Evolutionary conservation across 2,888 invertebrate species (phyloP), one percentile per base, ranked within the genome.

Genomic region (Anorthoa munda): DNA sequence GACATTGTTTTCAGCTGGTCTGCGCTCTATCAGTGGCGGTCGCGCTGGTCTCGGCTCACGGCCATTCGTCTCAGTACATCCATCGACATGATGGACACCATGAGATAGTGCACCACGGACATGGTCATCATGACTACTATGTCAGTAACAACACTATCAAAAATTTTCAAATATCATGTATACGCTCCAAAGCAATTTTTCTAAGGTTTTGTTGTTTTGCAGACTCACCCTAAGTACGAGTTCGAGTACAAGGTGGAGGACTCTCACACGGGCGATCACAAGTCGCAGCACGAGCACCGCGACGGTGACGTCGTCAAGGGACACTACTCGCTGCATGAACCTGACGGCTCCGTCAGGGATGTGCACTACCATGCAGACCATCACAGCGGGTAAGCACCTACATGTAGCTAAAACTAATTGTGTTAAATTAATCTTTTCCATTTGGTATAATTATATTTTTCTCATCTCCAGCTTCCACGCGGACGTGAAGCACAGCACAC

Each of bases 231-330:
- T 50, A 95, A 95, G 85, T 97, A 97, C 90, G 93, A 96, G 74
- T 97, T 95, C 90, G 93, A 94, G 72, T 97, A 97, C 88, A 96
- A 96, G 50, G 96, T 96, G n/a, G 92, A 95, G 76, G 97, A 97
- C 81, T 93, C 92, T 17, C 96, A 96, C 88, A 97, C 97, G 46
- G 96, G 96, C 17, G 97, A 97, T 88, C 91, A 94, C 86, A 96
- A 96, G 89, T 91, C 92, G 46, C 96, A 96, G 88, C 95, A 96
- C 75, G 97, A 97, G 87, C 87, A 88, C 50, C 92, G 95, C 55
- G 94, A 96, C 71, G 97, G 96, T 23, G 96, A 96, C 83, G 90
- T 89, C 23, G 96, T 96, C 53, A 88, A 90, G 71, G 90, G 90
- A 23, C 83, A 90, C 70, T 90, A 90, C 86, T 85, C 88, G 13